Evolutionary conservation across 2,113 vertebrate species (phyloP), one percentile per base, ranked within the genome.

Genomic region (Clarias macrocephalus): DNA sequence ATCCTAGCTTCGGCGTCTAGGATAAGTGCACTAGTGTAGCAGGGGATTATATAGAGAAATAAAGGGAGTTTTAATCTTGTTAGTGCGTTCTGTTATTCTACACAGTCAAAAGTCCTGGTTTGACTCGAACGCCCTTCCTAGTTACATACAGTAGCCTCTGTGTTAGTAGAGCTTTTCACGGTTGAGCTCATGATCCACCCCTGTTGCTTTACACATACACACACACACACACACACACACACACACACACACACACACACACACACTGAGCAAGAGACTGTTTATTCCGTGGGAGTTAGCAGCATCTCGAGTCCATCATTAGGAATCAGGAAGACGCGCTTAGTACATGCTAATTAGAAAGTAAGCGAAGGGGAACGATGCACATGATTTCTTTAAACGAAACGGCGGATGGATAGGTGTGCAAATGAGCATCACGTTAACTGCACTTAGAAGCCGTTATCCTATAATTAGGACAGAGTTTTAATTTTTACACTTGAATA

Each of bases 311-410:
- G 91, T 93, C 86, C 91, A 89, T 94, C 92, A 91, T 82, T 93
- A 92, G 89, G 42, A 88, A 83, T 89, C 90, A 83, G 80, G 92
- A 94, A 87, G 91, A 93, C 90, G 89, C 91, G 91, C 93, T 95
- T 95, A 93, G 88, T 63, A 88, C 91, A 89, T 90, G 88, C 93
- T 95, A 94, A 96, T 93, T 91, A 92, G 88, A 75, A 89, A 63
- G 83, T 82, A 88, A 87, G 82, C 87, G 82, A 54, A 77, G 25
- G 81, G 65, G 84, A 84, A 80, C 25, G 80, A 30, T 57, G 56
- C 72, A 86, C 33, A 33, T 28, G n/a, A 83, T 87, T 77, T 56
- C 37, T 63, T 42, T 63, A 83, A 56, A 63, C 33, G 56, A 37
- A 48, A 62, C 21, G 60, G 52, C 11, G 59, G 66, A 33, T 80